A percentile compares a stretch with the other conserved stretches of the same genome.
Evolutionary conservation across 2,888 invertebrate species (phyloP).

Genomic region (Dione vanillae): DNA sequence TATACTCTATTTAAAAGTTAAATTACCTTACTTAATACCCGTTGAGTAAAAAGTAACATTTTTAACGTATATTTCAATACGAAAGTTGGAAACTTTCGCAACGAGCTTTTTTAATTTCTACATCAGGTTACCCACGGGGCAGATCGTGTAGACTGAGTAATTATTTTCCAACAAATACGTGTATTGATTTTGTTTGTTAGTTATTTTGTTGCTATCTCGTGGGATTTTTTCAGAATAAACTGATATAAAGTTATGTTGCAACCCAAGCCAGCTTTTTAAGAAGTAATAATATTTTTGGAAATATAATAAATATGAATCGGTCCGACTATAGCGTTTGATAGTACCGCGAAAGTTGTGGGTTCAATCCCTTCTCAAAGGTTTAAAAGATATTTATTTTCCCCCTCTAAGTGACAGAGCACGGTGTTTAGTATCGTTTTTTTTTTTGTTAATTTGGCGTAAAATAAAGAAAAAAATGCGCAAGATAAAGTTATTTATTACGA

Average conservation of each 20-base stretch:
- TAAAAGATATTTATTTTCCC: background rate
- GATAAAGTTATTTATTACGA: too few species aligned
- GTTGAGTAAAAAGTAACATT: background rate
- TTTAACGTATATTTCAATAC: constrained; percentile 10
- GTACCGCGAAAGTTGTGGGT: background rate
- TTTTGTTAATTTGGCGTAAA: background rate
- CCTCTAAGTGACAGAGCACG: background rate
- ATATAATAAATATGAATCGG: too few species aligned
- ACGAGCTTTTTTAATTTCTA: constrained; percentile 11
- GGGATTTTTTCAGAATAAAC: background rate
- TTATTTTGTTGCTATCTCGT: background rate
- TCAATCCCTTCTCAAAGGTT: background rate
- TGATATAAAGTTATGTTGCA: background rate
- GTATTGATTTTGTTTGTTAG: constrained; percentile 3
- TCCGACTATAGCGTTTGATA: too few species aligned
- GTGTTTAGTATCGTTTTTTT: too few species aligned
- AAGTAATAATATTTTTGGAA: too few species aligned
- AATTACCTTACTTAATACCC: constrained; percentile 1
- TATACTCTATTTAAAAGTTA: constrained; percentile 6
- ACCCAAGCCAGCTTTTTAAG: too few species aligned
- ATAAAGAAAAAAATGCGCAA: too few species aligned
- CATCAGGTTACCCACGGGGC: constrained; percentile 20
- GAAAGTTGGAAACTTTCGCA: constrained; percentile 10
- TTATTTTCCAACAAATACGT: background rate
- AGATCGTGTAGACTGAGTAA: background rate